Evolutionary conservation across 2,888 invertebrate species (phyloP), one percentile per base, ranked within the genome.

Genomic region (Empis livida): DNA sequence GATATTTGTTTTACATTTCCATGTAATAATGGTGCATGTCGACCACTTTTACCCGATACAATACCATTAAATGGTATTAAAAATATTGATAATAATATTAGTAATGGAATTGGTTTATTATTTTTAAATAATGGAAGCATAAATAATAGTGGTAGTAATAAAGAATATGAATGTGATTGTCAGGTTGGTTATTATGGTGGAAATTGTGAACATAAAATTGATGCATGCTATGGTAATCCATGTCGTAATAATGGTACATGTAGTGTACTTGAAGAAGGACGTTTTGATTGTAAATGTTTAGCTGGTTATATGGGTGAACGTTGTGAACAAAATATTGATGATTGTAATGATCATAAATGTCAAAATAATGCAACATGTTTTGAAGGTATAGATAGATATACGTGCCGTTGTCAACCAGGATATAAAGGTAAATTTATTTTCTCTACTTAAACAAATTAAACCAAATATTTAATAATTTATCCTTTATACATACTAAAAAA

Each of bases 221-320:
- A 99, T 71, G 97, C 97, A 49, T 99, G 99, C 73, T 99, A 94
- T 69, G 97, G 97, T 35, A 87, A 92, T 64, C 99, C 99, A 1
- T 99, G 99, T 68, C 78, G 88, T 51, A 90, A 96, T 66, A 83
- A 88, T 46, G 86, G 85, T 49, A 81, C 82, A 44, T 99, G 99
- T 70, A 84, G 84, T 58, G 85, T 96, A 51, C 72, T 95, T 41
- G 95, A 97, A 68, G 92, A 92, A 70, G 97, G 97, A 5, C 74
- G 95, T 55, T 96, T 95, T 67, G 94, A 92, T 62, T 99, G 99
- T 66, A 77, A 86, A 54, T 99, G 99, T 64, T 76, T 80, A 45
- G 73, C 86, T 10, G 99, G 99, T 11, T 99, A 90, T 73, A 85
- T 88, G 10, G 99, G 99, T 13, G 82, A 86, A 48, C 79, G 95